Conservation (phyloP, 2,113 vertebrate genomes). For the Fulmarus glacialis region DNA sequence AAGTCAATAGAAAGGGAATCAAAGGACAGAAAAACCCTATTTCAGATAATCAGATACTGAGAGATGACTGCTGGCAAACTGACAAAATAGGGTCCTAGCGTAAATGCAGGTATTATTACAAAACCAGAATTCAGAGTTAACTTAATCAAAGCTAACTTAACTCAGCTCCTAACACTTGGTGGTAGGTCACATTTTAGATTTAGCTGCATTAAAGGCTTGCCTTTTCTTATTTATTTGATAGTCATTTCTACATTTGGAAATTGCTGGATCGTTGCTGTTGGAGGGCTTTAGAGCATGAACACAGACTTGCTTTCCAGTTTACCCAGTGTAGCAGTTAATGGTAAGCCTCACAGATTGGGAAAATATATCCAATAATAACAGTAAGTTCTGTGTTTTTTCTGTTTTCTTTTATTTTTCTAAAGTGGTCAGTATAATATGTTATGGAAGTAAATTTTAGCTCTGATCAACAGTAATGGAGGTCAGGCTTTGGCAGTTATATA, state of each 20-base stretch:
- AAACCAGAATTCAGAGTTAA: neutral
- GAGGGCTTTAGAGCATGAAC: neutral
- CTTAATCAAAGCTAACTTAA: neutral
- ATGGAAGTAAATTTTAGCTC: constrained; percentile 50
- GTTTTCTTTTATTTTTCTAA: neutral
- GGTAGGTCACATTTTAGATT: neutral
- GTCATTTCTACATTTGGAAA: neutral
- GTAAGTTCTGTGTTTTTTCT: neutral
- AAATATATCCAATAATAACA: neutral
- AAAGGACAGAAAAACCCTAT: neutral
- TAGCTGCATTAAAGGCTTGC: neutral
- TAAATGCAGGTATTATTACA: neutral
- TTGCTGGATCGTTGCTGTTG: neutral
- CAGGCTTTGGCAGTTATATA: constrained; percentile 39
- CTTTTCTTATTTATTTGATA: neutral
- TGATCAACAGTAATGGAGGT: constrained; percentile 46
- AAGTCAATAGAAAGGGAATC: neutral
- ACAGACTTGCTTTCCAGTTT: neutral
- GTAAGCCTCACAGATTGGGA: neutral
- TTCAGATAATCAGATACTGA: neutral
- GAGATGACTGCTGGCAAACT: neutral
- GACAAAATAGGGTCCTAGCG: neutral
- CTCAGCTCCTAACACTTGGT: neutral
- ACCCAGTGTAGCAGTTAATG: neutral
- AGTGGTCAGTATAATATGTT: neutral